Evolutionary conservation across 2,797 vertebrate genomes (phyloP).

Genomic region (Trachurus trachurus): DNA sequence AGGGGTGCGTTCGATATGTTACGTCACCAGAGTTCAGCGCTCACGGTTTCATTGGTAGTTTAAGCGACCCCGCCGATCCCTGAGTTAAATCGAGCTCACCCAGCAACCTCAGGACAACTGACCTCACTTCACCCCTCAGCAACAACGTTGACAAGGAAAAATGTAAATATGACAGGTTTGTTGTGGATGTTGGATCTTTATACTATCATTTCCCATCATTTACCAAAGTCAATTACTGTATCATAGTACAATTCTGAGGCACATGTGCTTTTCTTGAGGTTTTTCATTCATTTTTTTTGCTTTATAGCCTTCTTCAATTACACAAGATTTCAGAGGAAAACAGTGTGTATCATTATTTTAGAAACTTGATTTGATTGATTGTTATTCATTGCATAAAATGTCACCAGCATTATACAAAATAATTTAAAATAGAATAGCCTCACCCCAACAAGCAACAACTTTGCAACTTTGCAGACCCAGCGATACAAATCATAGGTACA

Average conservation of each 20-base stretch:
- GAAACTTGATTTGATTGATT: background rate
- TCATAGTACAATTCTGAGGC: background rate
- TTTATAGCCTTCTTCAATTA: background rate
- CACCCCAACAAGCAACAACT: background rate
- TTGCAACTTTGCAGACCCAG: background rate
- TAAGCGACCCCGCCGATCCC: too few species aligned
- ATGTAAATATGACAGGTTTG: background rate
- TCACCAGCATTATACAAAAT: background rate
- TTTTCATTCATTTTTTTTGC: background rate
- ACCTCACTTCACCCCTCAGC: background rate
- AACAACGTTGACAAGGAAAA: background rate
- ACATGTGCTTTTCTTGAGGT: background rate
- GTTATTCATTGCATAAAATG: background rate
- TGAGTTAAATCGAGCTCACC: background rate
- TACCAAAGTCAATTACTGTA: too few species aligned
- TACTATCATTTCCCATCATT: too few species aligned
- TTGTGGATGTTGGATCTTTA: background rate
- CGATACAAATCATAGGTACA: too few species aligned
- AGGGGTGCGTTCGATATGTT: conserved; percentile 12
- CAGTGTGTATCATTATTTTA: background rate
- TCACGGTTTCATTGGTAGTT: rapidly evolving
- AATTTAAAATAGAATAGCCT: background rate
- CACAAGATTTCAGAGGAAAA: background rate
- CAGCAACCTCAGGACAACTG: rapidly evolving
- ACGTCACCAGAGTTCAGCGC: rapidly evolving